Base-by-base conservation (phyloP, 2,888 invertebrate species). In the Eupithecia abbreviata region DNA sequence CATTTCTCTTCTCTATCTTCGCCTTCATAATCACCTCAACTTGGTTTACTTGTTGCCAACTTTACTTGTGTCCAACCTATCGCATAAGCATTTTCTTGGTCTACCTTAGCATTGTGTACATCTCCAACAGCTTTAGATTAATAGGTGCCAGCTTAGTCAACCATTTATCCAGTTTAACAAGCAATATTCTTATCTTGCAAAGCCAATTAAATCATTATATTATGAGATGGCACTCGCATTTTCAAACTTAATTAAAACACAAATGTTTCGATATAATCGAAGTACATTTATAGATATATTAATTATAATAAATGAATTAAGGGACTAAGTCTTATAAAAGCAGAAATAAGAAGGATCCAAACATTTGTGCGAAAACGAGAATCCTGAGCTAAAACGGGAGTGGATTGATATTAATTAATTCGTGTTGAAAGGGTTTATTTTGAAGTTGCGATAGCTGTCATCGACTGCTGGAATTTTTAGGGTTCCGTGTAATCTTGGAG, bases 251-350 rank as follows among this genome's bases (percentile, higher is more conserved):
- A 30, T 62, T 62, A 62, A 62, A 30, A 62, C 30, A 30, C 62
- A 30, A 62, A 62, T 30, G 62, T 62, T 62, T 30, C 62, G 62
- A 30, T 30, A 7, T 30, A 12, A 12, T 62, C n/a, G 10, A 18
- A 62, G 10, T 62, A 30, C 12, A 9, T 62, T 62, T 62, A 62
- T 62, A 62, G 12, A 30, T 30, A 62, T 62, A 18, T 69, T 69
- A 47, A 69, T 30, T 69, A 47, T 69, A 13, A 45, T 69, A 47
- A 45, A 68, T 2, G 69, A 18, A 92, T 92, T 92, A 92, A 92
- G 90, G 93, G 91, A 90, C 90, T 91, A 92, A 91, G 87, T 88
- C 87, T 87, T 87, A 62, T 84, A 81, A 82, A 89, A 89, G 85
- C 80, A 83, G 87, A 80, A 76, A 81, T 84, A 86, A 86, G 81